Evolutionary conservation across 2,113 vertebrate genomes (phyloP).

Genomic region (Climacteris rufus): DNA sequence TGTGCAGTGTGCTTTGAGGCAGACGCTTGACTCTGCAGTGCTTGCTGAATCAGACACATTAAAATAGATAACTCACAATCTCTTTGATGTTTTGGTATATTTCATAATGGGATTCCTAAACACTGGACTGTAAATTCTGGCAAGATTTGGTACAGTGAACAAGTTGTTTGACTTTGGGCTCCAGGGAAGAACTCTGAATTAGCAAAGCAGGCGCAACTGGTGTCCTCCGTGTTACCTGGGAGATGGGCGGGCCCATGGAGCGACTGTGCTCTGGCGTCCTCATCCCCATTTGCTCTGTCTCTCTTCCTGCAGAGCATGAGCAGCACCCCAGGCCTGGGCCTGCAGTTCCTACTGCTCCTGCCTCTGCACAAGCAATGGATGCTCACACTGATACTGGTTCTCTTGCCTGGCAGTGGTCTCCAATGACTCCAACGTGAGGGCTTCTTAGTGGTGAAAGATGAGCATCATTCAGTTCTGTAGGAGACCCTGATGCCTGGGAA

Average conservation of each 20-base stretch:
- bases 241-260: background rate
- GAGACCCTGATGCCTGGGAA: background rate
- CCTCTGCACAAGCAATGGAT: background rate
- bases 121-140: background rate
- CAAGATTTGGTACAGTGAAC: background rate
- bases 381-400: background rate
- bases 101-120: background rate
- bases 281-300: fast-evolving
- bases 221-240: background rate
- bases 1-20: fast-evolving
- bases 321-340: background rate
- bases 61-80: background rate
- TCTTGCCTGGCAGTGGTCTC: background rate
- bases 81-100: background rate
- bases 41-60: background rate
- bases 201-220: background rate
- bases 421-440: background rate
- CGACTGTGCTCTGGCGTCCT: fast-evolving
- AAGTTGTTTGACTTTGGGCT: background rate
- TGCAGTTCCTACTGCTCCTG: background rate
- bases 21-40: background rate
- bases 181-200: background rate
- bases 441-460: background rate
- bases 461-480: background rate
- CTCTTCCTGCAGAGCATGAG: fast-evolving